Evolutionary conservation across 2,888 invertebrate genomes (phyloP).

Genomic region (Gastrophysa polygoni): DNA sequence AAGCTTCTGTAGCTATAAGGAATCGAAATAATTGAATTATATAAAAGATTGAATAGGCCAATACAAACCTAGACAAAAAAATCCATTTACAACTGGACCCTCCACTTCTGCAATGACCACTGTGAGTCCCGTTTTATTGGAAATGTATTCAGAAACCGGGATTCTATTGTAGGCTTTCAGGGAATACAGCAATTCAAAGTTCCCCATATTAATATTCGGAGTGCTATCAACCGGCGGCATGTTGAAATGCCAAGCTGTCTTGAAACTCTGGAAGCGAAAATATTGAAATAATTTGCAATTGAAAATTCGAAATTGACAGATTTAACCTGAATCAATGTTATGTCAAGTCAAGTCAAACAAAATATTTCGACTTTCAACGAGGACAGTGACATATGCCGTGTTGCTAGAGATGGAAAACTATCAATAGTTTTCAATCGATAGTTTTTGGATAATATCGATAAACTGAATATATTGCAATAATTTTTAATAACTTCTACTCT

Average conservation of each 20-base stretch:
- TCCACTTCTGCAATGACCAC: constrained; percentile 86
- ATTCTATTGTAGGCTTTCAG: constrained; percentile 73
- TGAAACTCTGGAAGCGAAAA: no score
- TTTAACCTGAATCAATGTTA: no score
- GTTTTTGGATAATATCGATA: no score
- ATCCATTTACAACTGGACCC: constrained; percentile 89
- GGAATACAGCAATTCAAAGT: constrained; percentile 65
- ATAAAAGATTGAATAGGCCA: background rate
- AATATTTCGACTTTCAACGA: no score
- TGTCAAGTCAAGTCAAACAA: no score
- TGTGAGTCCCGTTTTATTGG: constrained; percentile 78
- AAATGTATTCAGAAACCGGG: constrained; percentile 81
- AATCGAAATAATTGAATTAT: background rate
- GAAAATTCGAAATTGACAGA: no score
- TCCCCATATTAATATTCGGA: constrained; percentile 53
- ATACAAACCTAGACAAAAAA: constrained; percentile 79
- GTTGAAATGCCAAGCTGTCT: background rate
- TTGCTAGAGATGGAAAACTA: no score
- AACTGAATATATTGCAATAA: no score
- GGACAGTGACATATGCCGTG: no score
- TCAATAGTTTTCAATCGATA: no score
- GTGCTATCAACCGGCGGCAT: constrained; percentile 54
- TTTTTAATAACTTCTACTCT: no score
- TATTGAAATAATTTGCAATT: no score
- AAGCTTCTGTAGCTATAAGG: constrained; percentile 84